Conservation (phyloP, 1,140 invertebrate species). For the Anadara kagoshimensis region DNA sequence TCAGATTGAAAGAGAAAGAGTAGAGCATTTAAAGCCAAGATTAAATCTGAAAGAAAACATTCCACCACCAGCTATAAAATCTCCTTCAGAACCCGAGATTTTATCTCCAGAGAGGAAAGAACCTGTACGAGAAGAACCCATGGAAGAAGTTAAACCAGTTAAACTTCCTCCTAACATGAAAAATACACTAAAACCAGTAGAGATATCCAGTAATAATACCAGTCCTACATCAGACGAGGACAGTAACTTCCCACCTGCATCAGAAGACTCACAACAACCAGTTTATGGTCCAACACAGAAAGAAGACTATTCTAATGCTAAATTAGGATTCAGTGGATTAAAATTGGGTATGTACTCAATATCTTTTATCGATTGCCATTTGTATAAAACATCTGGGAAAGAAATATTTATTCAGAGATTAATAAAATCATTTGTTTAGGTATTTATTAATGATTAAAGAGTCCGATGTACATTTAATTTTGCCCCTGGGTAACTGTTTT, state of each 20-base stretch:
- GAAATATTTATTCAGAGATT: not conserved
- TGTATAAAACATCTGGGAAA: not conserved
- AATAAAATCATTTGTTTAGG: not conserved
- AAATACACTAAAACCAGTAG: constrained; percentile 57
- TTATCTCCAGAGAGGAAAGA: constrained; percentile 23
- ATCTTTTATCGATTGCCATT: not conserved
- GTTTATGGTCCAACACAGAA: constrained; percentile 52
- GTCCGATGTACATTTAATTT: no score
- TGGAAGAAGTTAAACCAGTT: constrained; percentile 40
- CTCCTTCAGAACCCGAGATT: constrained; percentile 33
- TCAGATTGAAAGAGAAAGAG: constrained; percentile 79
- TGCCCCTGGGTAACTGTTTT: no score
- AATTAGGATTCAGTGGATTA: constrained; percentile 60
- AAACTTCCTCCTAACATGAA: constrained; percentile 54
- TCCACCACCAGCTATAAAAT: constrained; percentile 32
- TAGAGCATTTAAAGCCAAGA: constrained; percentile 88
- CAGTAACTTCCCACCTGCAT: constrained; percentile 31
- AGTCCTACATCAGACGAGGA: constrained; percentile 50
- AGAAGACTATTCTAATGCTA: constrained; percentile 42
- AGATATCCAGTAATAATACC: constrained; percentile 37
- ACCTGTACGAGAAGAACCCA: constrained; percentile 20
- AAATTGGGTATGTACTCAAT: constrained; percentile 55
- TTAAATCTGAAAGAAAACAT: constrained; percentile 61
- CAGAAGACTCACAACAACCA: constrained; percentile 45
- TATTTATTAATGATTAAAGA: no score